These are phyloP conservation scores for Leptatherina wallacei DNA, from an alignment of 2,797 vertebrate genomes.

Conservation along the genomic window DNA sequence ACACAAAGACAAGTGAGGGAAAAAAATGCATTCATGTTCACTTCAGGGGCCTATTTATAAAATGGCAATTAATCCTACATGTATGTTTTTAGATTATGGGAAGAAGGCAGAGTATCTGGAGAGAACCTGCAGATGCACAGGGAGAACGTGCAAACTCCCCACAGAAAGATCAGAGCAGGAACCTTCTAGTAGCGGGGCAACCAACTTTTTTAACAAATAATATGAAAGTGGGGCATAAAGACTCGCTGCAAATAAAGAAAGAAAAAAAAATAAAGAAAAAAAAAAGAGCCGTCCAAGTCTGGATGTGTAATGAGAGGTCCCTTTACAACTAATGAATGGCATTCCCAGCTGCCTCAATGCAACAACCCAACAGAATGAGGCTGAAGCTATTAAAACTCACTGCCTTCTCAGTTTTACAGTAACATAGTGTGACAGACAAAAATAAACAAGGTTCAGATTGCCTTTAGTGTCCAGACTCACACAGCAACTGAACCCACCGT, in stretches of 20 bases:
- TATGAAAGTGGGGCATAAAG: not conserved
- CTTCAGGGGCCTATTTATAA: not conserved
- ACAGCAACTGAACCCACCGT: slow-evolving; percentile 17
- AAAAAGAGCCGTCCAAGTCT: slow-evolving; percentile 3
- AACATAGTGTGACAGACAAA: slow-evolving; percentile 37
- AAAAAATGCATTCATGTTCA: not conserved
- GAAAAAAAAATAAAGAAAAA: no score
- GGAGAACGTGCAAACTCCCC: not conserved
- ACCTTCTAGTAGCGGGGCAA: not conserved
- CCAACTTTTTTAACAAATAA: not conserved
- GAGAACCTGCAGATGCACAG: not conserved
- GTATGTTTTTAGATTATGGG: not conserved
- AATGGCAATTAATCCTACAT: not conserved
- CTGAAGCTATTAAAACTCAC: slow-evolving; percentile 53
- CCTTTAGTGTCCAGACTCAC: slow-evolving; percentile 20
- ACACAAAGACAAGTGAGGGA: no score
- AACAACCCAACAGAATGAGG: slow-evolving; percentile 61
- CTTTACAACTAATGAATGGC: slow-evolving; percentile 16
- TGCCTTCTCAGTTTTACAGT: slow-evolving; percentile 48
- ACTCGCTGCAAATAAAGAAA: slow-evolving; percentile 22
- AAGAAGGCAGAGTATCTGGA: not conserved
- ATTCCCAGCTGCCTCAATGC: slow-evolving; percentile 44
- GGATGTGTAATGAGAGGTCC: slow-evolving; percentile 1
- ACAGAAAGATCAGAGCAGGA: not conserved
- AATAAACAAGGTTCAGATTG: slow-evolving; percentile 54